Evolutionary conservation across 1,140 invertebrate genomes (phyloP).

Genomic region (Euura saliciscinereae): DNA sequence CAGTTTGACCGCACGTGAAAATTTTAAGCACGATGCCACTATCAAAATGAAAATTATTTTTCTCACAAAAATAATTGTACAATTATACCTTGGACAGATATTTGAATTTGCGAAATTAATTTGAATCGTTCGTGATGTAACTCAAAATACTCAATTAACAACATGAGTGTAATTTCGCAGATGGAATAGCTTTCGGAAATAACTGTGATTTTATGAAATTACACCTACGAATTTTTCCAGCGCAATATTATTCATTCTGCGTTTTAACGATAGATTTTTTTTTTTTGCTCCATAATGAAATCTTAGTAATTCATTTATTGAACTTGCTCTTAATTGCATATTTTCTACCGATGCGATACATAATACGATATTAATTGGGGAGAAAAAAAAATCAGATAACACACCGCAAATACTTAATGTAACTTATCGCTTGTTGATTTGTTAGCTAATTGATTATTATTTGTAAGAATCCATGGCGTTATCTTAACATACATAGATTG

Average conservation of each 20-base stretch:
- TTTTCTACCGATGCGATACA: not conserved
- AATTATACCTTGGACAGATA: not conserved
- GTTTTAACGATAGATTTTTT: not conserved
- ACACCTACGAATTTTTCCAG: not conserved
- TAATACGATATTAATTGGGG: not conserved
- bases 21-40: not conserved
- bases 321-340: constrained; percentile 1
- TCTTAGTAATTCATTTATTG: not conserved
- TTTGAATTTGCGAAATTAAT: not conserved
- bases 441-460: not conserved
- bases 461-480: not conserved
- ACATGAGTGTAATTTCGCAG: not conserved
- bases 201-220: not conserved
- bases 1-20: not conserved
- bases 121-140: not conserved
- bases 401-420: not conserved
- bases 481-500: not conserved
- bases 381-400: not conserved
- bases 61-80: not conserved
- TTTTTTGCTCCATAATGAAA: not conserved
- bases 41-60: not conserved
- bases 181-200: not conserved
- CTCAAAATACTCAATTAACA: too few species aligned
- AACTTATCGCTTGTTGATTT: not conserved
- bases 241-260: not conserved